Evolutionary conservation across 2,113 vertebrate species (phyloP).

Genomic region (Ornithorhynchus anatinus): DNA sequence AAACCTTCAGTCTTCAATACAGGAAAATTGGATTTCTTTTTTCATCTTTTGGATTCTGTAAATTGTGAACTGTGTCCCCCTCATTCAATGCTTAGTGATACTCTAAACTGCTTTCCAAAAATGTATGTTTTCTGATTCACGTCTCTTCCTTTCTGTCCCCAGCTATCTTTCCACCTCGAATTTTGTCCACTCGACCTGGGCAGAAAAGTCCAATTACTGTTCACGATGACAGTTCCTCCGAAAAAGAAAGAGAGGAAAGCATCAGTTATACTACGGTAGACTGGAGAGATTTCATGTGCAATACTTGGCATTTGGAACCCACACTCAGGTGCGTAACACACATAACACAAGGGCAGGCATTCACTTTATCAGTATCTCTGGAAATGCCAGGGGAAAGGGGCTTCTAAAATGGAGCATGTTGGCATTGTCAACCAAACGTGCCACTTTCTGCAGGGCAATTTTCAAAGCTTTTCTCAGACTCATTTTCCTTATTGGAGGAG

Average conservation of each 20-base stretch:
- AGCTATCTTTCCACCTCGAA: conserved; percentile 92
- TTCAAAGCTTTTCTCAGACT: no score
- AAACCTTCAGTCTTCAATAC: no score
- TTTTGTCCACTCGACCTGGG: conserved; percentile 85
- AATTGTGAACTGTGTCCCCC: not conserved
- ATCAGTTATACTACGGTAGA: conserved; percentile 93
- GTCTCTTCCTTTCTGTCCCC: conserved; percentile 4
- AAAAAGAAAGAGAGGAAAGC: conserved; percentile 84
- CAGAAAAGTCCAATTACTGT: conserved; percentile 89
- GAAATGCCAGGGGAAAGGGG: not conserved
- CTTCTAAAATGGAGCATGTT: not conserved
- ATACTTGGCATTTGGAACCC: conserved; percentile 98
- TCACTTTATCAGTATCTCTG: not conserved
- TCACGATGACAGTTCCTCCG: conserved; percentile 80
- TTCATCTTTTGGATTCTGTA: not conserved
- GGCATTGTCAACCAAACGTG: not conserved
- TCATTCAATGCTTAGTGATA: not conserved
- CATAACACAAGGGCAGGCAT: no score
- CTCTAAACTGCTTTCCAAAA: conserved; percentile 2
- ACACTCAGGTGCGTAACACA: conserved; percentile 83
- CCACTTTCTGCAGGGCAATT: not conserved
- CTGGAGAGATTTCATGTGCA: conserved; percentile 98
- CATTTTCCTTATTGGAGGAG: no score
- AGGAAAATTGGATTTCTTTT: not conserved
- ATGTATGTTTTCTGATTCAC: not conserved